Conservation (phyloP, 2,113 vertebrate species). For the Arizona elegans region DNA sequence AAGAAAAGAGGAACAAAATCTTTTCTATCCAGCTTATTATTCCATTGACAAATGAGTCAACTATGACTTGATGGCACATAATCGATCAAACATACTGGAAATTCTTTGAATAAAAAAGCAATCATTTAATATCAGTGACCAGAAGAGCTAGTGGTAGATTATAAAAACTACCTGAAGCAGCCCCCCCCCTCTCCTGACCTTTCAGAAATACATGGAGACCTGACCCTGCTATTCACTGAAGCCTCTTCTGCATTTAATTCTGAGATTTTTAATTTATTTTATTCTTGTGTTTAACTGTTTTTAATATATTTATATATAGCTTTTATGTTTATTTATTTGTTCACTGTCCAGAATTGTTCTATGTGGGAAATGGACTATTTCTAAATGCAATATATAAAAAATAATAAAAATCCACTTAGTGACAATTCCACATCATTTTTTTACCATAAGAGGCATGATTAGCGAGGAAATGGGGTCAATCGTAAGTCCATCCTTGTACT, state of each 20-base stretch:
- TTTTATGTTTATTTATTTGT: too few relatives aligned
- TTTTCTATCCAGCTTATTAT: not conserved
- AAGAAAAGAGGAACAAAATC: not conserved
- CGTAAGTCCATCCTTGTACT: not conserved
- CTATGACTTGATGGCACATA: not conserved
- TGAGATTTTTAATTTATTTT: not conserved
- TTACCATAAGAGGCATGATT: not conserved
- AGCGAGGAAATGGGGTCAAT: not conserved
- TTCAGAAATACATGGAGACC: not conserved
- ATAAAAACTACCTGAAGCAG: not conserved
- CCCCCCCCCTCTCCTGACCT: not conserved
- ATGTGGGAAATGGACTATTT: not conserved
- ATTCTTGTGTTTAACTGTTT: not conserved
- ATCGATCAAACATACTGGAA: not conserved
- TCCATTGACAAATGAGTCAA: not conserved
- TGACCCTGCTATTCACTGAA: not conserved
- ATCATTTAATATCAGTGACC: not conserved
- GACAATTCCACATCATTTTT: not conserved
- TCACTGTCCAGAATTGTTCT: not conserved
- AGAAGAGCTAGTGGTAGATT: not conserved
- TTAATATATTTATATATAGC: not conserved
- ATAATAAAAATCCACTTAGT: not conserved
- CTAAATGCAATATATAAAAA: not conserved
- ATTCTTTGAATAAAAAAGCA: not conserved
- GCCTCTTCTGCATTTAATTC: not conserved